Percentiles rank a stretch among this genome's conserved stretches.
These are phyloP conservation scores for Aphelenchoides bicaudatus DNA, from an alignment of 2,888 invertebrate species.

Conservation along the genomic window DNA sequence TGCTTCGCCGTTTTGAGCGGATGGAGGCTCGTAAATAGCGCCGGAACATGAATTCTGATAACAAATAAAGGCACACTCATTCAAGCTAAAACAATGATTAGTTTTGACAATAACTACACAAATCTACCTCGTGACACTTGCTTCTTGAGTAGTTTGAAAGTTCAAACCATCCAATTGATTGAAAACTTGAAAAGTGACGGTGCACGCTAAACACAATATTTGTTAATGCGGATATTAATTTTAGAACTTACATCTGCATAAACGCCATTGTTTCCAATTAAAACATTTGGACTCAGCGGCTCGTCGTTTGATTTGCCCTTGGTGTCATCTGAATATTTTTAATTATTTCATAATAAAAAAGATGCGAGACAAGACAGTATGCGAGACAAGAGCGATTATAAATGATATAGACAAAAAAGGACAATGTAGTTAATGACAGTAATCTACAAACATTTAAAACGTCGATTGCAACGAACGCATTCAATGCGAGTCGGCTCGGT, in stretches of 20 bases:
- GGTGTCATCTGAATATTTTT: not conserved
- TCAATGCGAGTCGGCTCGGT: not conserved
- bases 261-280: slow-evolving; percentile 15
- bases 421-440: not conserved
- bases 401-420: not conserved
- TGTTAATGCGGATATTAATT: not conserved
- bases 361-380: no score
- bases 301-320: slow-evolving; percentile 12
- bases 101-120: not conserved
- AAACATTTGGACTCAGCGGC: slow-evolving; percentile 13
- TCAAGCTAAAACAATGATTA: slow-evolving; percentile 37
- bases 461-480: slow-evolving; percentile 13
- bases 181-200: slow-evolving; percentile 56
- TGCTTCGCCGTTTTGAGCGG: slow-evolving; percentile 39
- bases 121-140: slow-evolving; percentile 39
- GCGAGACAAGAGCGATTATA: no score
- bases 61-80: slow-evolving; percentile 55
- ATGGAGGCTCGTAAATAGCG: slow-evolving; percentile 47
- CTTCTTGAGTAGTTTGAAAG: slow-evolving; percentile 37
- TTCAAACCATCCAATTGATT: slow-evolving; percentile 29
- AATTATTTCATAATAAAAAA: no score
- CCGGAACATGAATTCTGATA: slow-evolving; percentile 51
- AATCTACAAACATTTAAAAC: slow-evolving; percentile 8
- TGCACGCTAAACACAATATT: slow-evolving; percentile 43
- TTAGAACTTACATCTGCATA: slow-evolving; percentile 16